Conservation (phyloP, 2,888 invertebrate genomes). For the Dryobotodes eremita region DNA sequence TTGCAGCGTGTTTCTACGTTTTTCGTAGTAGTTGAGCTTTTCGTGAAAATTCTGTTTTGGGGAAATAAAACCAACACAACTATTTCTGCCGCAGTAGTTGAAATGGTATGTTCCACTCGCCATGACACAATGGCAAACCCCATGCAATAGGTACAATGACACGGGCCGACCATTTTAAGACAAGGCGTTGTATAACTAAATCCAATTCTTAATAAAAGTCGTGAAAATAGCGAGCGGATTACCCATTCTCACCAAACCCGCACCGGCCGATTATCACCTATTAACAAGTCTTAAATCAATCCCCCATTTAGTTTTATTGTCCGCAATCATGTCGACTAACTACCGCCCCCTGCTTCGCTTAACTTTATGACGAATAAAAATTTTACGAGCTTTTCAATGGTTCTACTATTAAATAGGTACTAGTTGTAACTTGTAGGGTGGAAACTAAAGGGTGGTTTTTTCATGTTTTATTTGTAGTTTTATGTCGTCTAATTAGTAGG, state of each 20-base stretch:
- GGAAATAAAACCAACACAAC: neutral
- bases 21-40: neutral
- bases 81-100: neutral
- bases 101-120: neutral
- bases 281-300: constrained; percentile 62
- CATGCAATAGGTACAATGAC: neutral
- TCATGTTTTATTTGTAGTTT: constrained; percentile 48
- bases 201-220: neutral
- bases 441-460: constrained; percentile 55
- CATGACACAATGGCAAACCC: neutral
- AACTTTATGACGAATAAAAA: constrained; percentile 65
- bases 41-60: neutral
- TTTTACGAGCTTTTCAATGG: constrained; percentile 65
- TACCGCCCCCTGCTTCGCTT: constrained; percentile 49
- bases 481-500: constrained; percentile 56
- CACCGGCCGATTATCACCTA: constrained; percentile 20
- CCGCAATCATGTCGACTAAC: constrained; percentile 56
- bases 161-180: neutral
- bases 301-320: constrained; percentile 56
- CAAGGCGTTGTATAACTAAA: neutral
- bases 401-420: constrained; percentile 65
- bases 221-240: neutral
- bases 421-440: constrained; percentile 64
- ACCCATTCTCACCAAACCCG: neutral
- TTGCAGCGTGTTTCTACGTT: neutral